Evolutionary conservation across 2,888 invertebrate species (phyloP).

Genomic region (Cordylochernes scorpioides): DNA sequence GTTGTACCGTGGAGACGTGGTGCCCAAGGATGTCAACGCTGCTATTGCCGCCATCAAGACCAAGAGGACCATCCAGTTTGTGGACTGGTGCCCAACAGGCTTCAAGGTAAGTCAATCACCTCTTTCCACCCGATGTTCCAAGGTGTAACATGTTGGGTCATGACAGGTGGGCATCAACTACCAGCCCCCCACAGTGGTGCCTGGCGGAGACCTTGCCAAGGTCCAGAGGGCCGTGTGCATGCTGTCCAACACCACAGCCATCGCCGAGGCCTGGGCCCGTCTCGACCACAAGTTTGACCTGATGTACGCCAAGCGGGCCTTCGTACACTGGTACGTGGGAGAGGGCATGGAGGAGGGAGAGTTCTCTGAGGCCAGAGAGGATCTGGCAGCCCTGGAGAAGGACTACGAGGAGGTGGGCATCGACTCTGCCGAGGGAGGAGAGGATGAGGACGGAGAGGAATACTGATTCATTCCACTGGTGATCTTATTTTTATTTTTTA

Average conservation of each 20-base stretch:
- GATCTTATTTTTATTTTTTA: no score
- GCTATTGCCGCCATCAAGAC: conserved; percentile 26
- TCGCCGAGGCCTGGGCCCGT: conserved; percentile 57
- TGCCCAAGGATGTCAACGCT: conserved; percentile 26
- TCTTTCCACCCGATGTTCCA: not conserved
- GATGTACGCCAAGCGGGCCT: conserved; percentile 55
- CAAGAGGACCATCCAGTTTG: conserved; percentile 42
- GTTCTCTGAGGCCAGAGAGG: conserved; percentile 23
- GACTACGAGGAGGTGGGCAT: conserved; percentile 23
- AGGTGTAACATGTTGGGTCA: conserved; percentile 6
- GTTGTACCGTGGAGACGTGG: conserved; percentile 28
- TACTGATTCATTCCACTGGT: no score
- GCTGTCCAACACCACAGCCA: conserved; percentile 59
- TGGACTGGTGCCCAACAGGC: conserved; percentile 84
- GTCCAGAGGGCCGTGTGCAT: conserved; percentile 33
- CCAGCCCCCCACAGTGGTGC: conserved; percentile 31
- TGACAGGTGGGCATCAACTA: conserved; percentile 49
- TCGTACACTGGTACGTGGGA: conserved; percentile 50
- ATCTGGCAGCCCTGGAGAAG: conserved; percentile 23
- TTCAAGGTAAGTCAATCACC: conserved; percentile 31
- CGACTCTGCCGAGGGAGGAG: conserved; percentile 14
- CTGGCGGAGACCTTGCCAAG: conserved; percentile 25
- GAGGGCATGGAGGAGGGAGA: conserved; percentile 29
- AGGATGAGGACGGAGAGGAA: conserved; percentile 16
- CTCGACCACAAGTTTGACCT: conserved; percentile 48